Conservation (phyloP, 2,113 vertebrate species). For the Ochotona curzoniae region DNA sequence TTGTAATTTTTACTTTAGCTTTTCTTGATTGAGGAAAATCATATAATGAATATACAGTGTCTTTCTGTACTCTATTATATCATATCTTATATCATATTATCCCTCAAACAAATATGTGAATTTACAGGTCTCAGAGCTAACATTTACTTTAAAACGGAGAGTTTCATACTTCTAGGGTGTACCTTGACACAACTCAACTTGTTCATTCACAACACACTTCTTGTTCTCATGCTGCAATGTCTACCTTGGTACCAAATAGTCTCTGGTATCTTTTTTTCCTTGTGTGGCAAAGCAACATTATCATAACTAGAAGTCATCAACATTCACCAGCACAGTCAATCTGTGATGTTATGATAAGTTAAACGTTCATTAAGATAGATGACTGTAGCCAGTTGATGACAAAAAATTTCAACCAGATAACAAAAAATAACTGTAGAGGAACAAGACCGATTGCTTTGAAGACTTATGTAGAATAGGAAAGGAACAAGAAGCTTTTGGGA, state of each 20-base stretch:
- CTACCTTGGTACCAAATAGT: background rate
- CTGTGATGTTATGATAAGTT: background rate
- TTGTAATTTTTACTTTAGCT: background rate
- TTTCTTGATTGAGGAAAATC: background rate
- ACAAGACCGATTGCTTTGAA: background rate
- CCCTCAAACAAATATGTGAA: background rate
- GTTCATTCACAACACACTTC: background rate
- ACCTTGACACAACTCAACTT: background rate
- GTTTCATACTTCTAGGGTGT: background rate
- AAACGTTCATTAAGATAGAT: background rate
- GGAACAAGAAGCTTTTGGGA: background rate
- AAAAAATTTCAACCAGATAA: background rate
- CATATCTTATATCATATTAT: background rate
- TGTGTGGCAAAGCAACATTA: background rate
- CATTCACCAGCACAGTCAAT: background rate
- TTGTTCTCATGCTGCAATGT: background rate
- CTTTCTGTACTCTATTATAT: background rate
- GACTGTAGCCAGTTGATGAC: background rate
- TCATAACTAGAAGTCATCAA: background rate
- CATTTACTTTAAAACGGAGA: conserved; percentile 19
- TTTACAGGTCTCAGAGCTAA: background rate
- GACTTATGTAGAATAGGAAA: background rate
- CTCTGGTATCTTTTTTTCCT: background rate
- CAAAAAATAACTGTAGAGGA: background rate
- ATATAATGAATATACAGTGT: background rate